Evolutionary conservation across 2,888 invertebrate genomes (phyloP).

Genomic region (Dicycla oo): DNA sequence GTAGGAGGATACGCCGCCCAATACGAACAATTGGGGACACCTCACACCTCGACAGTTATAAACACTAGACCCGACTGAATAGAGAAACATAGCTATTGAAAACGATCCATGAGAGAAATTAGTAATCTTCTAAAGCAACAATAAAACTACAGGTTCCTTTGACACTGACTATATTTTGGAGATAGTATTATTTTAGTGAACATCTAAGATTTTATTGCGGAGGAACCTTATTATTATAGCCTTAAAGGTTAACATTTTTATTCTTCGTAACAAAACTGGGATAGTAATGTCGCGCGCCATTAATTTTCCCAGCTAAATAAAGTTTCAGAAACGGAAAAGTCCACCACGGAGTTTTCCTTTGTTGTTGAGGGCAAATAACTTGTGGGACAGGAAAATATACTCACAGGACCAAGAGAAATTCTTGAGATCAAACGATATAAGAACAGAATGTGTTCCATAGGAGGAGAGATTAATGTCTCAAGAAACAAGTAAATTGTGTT

Average conservation of each 20-base stretch:
- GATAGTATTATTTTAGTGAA: conserved; percentile 35
- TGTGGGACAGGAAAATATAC: conserved; percentile 62
- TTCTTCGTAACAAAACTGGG: conserved; percentile 51
- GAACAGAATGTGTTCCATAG: conserved; percentile 49
- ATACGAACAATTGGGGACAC: conserved; percentile 44
- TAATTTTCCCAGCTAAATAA: conserved; percentile 67
- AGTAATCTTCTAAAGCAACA: conserved; percentile 3
- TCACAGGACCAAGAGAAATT: conserved; percentile 44
- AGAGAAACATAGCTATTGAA: conserved; percentile 20
- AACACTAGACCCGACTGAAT: conserved; percentile 34
- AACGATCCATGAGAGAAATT: conserved; percentile 27
- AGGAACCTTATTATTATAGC: conserved; percentile 52
- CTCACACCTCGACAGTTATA: conserved; percentile 37
- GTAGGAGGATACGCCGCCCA: conserved; percentile 38
- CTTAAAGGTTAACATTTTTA: conserved; percentile 61
- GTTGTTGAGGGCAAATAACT: conserved; percentile 65
- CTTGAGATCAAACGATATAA: conserved; percentile 63
- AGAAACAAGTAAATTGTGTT: conserved; percentile 1
- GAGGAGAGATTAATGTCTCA: conserved; percentile 40
- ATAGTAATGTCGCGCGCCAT: conserved; percentile 65
- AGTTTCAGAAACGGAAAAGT: conserved; percentile 67
- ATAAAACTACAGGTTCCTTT: conserved; percentile 21
- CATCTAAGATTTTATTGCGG: conserved; percentile 31
- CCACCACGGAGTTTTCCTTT: conserved; percentile 65
- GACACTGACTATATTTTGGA: conserved; percentile 21